Conservation (phyloP, 2,113 vertebrate genomes). For the Turdus rufiventris region DNA sequence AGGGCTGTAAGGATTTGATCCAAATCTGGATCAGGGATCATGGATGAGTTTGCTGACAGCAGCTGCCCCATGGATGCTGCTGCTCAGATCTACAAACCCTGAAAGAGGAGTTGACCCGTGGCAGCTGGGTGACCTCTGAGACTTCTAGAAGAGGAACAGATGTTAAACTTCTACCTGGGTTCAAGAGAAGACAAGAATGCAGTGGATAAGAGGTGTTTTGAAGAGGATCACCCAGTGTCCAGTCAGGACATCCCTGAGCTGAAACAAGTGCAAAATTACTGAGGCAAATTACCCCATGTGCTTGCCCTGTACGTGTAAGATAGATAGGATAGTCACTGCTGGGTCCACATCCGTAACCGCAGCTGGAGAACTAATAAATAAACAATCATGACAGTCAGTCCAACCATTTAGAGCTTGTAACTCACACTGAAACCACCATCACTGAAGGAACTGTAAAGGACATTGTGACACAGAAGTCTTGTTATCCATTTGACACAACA, state of each 20-base stretch:
- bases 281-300: background rate
- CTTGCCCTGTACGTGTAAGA: background rate
- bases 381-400: background rate
- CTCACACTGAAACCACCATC: background rate
- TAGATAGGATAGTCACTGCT: background rate
- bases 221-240: background rate
- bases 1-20: background rate
- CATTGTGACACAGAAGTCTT: background rate
- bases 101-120: background rate
- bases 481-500: background rate
- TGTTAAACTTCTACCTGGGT: background rate
- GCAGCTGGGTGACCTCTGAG: background rate
- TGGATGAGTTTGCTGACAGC: background rate
- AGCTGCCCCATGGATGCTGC: background rate
- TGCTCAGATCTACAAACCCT: background rate
- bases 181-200: background rate
- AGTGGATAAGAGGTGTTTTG: background rate
- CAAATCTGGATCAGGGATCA: background rate
- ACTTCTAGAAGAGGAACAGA: background rate
- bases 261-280: background rate
- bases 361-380: background rate
- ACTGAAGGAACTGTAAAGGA: background rate
- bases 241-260: background rate
- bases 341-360: background rate
- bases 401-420: background rate